phyloP scores from a whole-genome alignment of 2,888 invertebrate species.

The Pogonocherus hispidulus region DNA sequence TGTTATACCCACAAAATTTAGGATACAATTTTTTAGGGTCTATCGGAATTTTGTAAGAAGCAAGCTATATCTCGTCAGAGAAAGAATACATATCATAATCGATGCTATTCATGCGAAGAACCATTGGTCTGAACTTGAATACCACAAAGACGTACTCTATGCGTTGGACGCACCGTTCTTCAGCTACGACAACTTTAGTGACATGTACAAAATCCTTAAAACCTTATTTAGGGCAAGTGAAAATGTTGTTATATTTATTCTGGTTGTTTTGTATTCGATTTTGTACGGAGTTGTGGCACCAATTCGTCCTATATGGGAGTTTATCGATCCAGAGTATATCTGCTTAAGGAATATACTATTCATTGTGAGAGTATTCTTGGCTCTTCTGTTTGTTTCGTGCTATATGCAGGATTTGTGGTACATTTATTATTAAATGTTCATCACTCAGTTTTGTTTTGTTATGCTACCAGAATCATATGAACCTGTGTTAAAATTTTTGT shows the following conservation, averaged over 20 bases:
- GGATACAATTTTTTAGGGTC: constrained; percentile 15
- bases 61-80: constrained; percentile 6
- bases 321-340: not conserved
- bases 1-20: no score
- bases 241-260: constrained; percentile 10
- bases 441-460: not conserved
- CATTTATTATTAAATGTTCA: not conserved
- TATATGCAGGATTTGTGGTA: not conserved
- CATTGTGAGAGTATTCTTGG: not conserved
- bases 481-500: no score
- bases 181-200: constrained; percentile 2
- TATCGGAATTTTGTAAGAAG: constrained; percentile 1
- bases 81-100: constrained; percentile 3
- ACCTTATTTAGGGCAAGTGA: not conserved
- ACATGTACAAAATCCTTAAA: not conserved
- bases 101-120: constrained; percentile 2
- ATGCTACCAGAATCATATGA: no score
- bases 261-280: not conserved
- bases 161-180: constrained; percentile 13
- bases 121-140: constrained; percentile 4
- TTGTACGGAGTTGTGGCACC: not conserved
- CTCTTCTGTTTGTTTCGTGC: not conserved
- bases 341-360: not conserved
- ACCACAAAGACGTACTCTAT: constrained; percentile 9
- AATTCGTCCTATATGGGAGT: not conserved